Conservation (phyloP, 2,888 invertebrate genomes). For the Alloscopus bannaensis region DNA sequence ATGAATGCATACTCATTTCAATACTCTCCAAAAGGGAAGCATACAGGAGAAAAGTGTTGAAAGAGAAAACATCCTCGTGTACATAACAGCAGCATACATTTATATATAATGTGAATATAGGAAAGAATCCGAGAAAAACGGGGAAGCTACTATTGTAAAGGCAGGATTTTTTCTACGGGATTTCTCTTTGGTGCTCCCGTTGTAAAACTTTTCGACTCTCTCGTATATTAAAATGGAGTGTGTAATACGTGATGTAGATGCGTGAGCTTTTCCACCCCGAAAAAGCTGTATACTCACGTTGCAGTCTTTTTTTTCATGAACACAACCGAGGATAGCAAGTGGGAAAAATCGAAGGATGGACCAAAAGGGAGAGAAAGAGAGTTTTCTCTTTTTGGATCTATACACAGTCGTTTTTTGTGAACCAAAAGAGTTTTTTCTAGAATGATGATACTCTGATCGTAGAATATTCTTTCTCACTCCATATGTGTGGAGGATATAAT, state of each 20-base stretch:
- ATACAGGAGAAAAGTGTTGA: no score
- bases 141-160: no score
- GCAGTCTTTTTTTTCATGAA: slow-evolving; percentile 1
- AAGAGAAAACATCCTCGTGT: not conserved
- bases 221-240: slow-evolving; percentile 21
- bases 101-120: slow-evolving; percentile 8
- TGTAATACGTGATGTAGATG: slow-evolving; percentile 10
- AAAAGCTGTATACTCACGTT: not conserved
- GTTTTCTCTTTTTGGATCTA: not conserved
- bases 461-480: not conserved
- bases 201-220: not conserved
- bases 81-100: not conserved
- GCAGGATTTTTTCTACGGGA: slow-evolving; percentile 19
- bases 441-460: slow-evolving; percentile 23
- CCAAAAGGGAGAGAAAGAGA: slow-evolving; percentile 1
- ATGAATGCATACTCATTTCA: not conserved
- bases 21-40: not conserved
- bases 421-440: not conserved
- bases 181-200: not conserved
- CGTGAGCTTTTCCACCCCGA: not conserved
- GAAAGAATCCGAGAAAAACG: slow-evolving; percentile 37
- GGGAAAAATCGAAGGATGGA: slow-evolving; percentile 15
- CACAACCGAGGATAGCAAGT: not conserved
- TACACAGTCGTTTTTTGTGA: not conserved
- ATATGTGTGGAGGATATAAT: not conserved